phyloP scores from a whole-genome alignment of 2,113 vertebrate genomes.

The Cheirogaleus medius region DNA sequence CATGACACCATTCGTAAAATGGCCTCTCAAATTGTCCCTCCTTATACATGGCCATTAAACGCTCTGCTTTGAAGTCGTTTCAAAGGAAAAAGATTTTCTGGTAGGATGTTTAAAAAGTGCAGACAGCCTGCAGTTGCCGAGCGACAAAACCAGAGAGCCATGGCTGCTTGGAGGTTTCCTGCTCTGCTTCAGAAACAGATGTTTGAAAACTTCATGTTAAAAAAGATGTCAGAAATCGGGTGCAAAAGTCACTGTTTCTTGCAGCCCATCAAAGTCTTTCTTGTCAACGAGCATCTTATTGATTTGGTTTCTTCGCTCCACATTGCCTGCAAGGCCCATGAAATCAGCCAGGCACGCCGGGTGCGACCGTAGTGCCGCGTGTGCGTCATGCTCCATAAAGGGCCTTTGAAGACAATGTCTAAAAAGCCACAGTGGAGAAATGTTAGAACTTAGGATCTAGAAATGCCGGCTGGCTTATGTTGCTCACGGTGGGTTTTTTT shows the following conservation, averaged over 20 bases:
- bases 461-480: background rate
- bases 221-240: slow-evolving; percentile 55
- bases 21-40: background rate
- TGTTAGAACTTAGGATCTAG: background rate
- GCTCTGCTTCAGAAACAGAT: slow-evolving; percentile 23
- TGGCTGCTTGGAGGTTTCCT: background rate
- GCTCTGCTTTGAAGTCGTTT: slow-evolving; percentile 66
- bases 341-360: background rate
- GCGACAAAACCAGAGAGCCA: background rate
- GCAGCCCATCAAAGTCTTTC: slow-evolving; percentile 33
- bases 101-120: background rate
- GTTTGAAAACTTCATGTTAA: slow-evolving; percentile 5
- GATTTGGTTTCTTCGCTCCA: background rate
- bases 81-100: slow-evolving; percentile 47
- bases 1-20: background rate
- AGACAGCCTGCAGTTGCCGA: background rate
- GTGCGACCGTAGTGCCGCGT: background rate
- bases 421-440: background rate
- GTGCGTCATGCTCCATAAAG: background rate
- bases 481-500: background rate
- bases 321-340: background rate
- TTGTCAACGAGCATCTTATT: background rate
- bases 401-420: background rate
- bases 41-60: slow-evolving; percentile 19
- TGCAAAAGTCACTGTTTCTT: slow-evolving; percentile 16